Conservation (phyloP, 2,113 vertebrate genomes). For the Alaudala cheleensis region DNA sequence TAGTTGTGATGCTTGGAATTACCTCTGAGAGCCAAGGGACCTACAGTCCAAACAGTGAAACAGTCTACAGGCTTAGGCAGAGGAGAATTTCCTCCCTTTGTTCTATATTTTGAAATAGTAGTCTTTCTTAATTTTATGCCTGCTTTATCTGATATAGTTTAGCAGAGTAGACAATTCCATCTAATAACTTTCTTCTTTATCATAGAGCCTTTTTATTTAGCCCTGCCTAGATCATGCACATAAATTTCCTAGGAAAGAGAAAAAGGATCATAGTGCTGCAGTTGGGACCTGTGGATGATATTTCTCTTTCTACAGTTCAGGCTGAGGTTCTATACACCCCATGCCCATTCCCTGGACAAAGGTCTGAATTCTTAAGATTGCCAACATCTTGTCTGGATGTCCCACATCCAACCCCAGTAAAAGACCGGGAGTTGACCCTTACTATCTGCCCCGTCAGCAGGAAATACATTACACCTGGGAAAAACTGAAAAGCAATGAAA, state of each 20-base stretch:
- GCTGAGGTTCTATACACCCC: not conserved
- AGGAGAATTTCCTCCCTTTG: slow-evolving; percentile 5
- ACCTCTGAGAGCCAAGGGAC: not conserved
- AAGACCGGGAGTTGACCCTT: not conserved
- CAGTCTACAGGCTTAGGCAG: not conserved
- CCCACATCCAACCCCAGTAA: not conserved
- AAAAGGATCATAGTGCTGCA: not conserved
- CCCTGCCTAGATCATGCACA: not conserved
- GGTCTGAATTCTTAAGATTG: not conserved
- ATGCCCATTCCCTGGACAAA: not conserved
- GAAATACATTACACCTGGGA: not conserved
- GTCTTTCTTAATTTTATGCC: not conserved
- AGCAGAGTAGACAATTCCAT: not conserved
- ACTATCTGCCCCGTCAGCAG: not conserved
- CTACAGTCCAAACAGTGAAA: slow-evolving; percentile 10
- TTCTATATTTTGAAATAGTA: not conserved
- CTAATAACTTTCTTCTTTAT: not conserved
- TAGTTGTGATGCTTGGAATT: slow-evolving; percentile 33
- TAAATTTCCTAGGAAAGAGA: not conserved
- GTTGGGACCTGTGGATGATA: not conserved
- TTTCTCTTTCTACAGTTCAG: not conserved
- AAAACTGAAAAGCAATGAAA: not conserved
- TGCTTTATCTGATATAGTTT: slow-evolving; percentile 3
- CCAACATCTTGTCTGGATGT: not conserved
- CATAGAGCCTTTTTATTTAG: not conserved